Conservation (phyloP, 2,888 invertebrate species). For the Sphaerophoria rueppellii region DNA sequence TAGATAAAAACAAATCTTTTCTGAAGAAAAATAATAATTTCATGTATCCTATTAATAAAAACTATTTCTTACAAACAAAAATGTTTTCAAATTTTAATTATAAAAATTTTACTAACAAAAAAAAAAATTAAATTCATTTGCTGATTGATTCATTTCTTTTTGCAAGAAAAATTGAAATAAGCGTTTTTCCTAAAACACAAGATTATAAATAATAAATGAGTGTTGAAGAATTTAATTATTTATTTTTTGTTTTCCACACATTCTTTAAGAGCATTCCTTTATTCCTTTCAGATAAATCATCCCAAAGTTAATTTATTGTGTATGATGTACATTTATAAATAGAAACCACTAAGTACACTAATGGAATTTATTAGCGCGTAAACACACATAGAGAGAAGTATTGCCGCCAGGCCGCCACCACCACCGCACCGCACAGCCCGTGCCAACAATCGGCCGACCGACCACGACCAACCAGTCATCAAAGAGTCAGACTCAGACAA, state of each 20-base stretch:
- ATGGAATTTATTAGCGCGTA: conserved; percentile 56
- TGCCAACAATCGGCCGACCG: neutral
- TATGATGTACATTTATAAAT: conserved; percentile 55
- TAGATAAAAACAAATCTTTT: no score
- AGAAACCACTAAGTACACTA: conserved; percentile 63
- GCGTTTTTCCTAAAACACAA: conserved; percentile 5
- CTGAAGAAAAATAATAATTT: no score
- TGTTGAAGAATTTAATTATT: conserved; percentile 17
- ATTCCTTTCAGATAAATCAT: conserved; percentile 40
- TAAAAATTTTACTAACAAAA: neutral
- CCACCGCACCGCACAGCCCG: neutral
- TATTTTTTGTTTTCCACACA: conserved; percentile 13
- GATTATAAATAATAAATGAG: conserved; percentile 28
- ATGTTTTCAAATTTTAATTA: neutral
- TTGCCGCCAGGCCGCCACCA: neutral
- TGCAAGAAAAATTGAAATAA: neutral
- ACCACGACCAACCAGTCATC: neutral
- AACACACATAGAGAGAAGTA: conserved; percentile 32
- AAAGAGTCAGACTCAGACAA: conserved; percentile 13
- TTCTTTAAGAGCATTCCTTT: conserved; percentile 9
- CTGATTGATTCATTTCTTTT: conserved; percentile 31
- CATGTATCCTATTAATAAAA: neutral
- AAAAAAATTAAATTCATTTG: neutral
- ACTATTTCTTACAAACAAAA: neutral
- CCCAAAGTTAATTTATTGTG: conserved; percentile 55